Percentiles rank a stretch among this genome's conserved stretches.
Conservation (phyloP, 2,113 vertebrate genomes). For the Crotalus tigris region DNA sequence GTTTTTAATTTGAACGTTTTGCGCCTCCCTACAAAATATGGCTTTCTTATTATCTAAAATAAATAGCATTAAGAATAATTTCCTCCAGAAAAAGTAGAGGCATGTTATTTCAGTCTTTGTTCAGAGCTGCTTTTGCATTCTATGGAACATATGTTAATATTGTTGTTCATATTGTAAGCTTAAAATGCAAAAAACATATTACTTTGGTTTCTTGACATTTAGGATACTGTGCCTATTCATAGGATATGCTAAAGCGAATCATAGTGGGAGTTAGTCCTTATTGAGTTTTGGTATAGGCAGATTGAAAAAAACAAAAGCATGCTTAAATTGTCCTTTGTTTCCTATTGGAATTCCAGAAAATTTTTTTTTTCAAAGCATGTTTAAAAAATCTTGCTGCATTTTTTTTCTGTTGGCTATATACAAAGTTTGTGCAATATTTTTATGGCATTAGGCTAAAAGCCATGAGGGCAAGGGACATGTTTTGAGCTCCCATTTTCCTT, state of each 20-base stretch:
- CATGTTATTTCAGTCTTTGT: background rate
- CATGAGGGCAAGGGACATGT: background rate
- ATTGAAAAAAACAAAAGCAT: background rate
- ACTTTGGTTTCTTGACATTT: background rate
- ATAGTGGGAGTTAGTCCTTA: background rate
- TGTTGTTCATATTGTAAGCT: background rate
- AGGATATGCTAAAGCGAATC: no score
- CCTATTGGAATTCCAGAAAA: background rate
- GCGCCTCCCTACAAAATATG: background rate
- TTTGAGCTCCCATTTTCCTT: background rate
- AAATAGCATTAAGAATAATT: background rate
- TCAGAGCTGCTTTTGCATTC: background rate
- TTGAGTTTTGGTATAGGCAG: background rate
- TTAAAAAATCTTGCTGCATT: background rate
- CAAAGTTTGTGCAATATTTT: background rate
- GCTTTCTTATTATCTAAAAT: background rate
- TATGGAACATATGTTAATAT: background rate
- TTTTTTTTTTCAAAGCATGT: background rate
- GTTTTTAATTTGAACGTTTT: background rate
- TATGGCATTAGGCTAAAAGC: background rate
- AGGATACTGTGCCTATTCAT: no score
- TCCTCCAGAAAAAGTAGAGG: background rate
- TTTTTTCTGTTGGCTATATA: background rate
- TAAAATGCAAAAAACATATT: background rate
- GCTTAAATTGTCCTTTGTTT: background rate